These are phyloP conservation scores for Zophobas morio DNA, from an alignment of 1,140 invertebrate genomes.

Conservation along the genomic window DNA sequence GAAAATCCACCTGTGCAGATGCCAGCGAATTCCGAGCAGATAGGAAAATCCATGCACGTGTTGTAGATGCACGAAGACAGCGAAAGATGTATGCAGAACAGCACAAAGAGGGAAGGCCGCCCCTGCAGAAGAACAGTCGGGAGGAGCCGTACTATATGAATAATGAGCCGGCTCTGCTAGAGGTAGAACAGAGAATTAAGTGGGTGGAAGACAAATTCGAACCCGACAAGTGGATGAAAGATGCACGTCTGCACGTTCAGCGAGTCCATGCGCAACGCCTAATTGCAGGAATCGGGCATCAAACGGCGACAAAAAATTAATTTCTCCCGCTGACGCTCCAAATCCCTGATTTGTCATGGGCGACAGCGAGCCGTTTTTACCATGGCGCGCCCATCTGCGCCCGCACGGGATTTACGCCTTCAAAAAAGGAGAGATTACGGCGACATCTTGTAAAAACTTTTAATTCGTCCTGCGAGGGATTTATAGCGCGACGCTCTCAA, in stretches of 20 bases:
- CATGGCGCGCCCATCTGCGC: background rate
- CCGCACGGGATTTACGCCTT: background rate
- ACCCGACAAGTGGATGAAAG: conserved; percentile 59
- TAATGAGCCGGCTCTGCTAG: conserved; percentile 56
- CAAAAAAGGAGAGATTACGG: background rate
- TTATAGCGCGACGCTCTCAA: conserved; percentile 38
- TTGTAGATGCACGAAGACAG: conserved; percentile 18
- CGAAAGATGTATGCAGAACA: conserved; percentile 1
- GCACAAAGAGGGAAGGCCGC: conserved; percentile 5
- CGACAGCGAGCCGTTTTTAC: background rate
- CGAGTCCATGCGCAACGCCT: conserved; percentile 21
- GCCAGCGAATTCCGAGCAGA: background rate
- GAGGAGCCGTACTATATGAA: conserved; percentile 57
- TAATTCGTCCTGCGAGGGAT: conserved; percentile 15
- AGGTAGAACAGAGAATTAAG: conserved; percentile 58
- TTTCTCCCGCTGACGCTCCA: background rate
- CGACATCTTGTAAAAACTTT: conserved; percentile 16
- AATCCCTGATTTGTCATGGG: conserved; percentile 4
- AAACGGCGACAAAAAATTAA: conserved; percentile 10
- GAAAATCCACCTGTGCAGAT: background rate
- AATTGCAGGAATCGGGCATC: conserved; percentile 14
- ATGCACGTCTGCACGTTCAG: conserved; percentile 58
- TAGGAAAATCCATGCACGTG: conserved; percentile 31
- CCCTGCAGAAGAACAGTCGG: conserved; percentile 39
- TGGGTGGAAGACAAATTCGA: conserved; percentile 59